Evolutionary conservation across 2,797 vertebrate species (phyloP).

Genomic region (Acipenser ruthenus): DNA sequence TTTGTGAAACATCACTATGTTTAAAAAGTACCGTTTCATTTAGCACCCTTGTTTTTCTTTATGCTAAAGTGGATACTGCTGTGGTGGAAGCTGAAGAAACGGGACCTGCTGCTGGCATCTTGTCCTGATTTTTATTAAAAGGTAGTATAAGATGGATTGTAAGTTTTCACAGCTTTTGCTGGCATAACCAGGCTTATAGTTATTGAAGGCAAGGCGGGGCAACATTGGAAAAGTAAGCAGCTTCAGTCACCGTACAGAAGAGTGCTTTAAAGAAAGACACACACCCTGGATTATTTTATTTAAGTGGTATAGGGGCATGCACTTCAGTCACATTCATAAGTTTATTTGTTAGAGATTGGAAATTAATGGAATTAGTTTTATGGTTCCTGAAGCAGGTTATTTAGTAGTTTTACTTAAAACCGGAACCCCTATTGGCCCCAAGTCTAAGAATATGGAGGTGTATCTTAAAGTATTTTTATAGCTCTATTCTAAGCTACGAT

Average conservation of each 20-base stretch:
- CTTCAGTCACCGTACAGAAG: conserved; percentile 16
- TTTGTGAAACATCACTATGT: conserved; percentile 88
- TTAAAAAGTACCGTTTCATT: conserved; percentile 81
- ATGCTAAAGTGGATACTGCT: conserved; percentile 99
- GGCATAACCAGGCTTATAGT: conserved; percentile 40
- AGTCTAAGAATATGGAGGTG: too few relatives aligned
- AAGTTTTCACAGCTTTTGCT: conserved; percentile 43
- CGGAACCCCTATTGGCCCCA: too few relatives aligned
- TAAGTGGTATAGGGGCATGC: conserved; percentile 28
- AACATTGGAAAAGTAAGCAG: not conserved
- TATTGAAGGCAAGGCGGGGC: conserved; percentile 12
- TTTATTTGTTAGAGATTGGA: too few relatives aligned
- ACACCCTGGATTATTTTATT: conserved; percentile 23
- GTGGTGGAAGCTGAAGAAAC: conserved; percentile 90
- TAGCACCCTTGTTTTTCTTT: conserved; percentile 98
- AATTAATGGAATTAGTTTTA: too few relatives aligned
- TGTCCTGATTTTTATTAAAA: conserved; percentile 97
- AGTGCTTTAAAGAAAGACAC: conserved; percentile 18
- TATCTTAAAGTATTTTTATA: too few relatives aligned
- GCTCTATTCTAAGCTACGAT: too few relatives aligned
- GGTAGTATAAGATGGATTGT: conserved; percentile 94
- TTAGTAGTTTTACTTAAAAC: too few relatives aligned
- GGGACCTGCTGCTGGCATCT: conserved; percentile 92
- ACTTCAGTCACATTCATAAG: conserved; percentile 3
- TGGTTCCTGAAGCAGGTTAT: too few relatives aligned